Base-by-base conservation (phyloP, 2,888 invertebrate genomes). In the Pachycephus smyrnensis region DNA sequence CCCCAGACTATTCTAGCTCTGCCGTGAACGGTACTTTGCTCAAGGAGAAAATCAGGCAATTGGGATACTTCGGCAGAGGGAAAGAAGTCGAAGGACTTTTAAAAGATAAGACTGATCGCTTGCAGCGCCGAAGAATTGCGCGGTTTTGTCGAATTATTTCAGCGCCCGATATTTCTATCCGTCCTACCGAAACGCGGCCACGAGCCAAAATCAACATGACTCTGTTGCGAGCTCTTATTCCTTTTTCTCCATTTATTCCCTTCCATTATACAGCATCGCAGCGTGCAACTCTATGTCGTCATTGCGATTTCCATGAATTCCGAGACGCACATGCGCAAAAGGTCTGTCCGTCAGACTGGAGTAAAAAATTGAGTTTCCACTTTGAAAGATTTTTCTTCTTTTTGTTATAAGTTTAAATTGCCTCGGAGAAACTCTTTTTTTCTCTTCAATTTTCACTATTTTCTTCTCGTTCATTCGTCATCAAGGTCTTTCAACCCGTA, bases 101-200 rank as follows among this genome's bases (percentile, higher is more conserved):
- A 40, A 55, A 75, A 31, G 32, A 68, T 40, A 40, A 55, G 55
- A 55, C 55, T 9, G 55, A 55, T 55, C 55, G 55, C 23, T 55
- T 55, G 55, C 55, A 55, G 6, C 55, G 75, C 68, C 75, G 55
- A 68, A 30, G 36, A 75, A 36, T 75, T 78, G 71, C 31, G 71
- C 31, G 71, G 71, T 74, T 77, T 75, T 76, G 89, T 89, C 88
- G 87, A 91, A 90, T 91, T 91, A 91, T 91, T 91, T 91, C 90
- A 90, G 90, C 90, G 88, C 87, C 89, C 90, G 90, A 91, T 91
- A 91, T 91, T 91, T 91, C 90, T 89, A 91, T 91, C 90, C 89
- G 87, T 89, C 84, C 87, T 84, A 86, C 86, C 88, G 85, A 87
- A 88, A 84, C 85, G 82, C 83, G 87, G 87, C 87, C 84, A 80